Evolutionary conservation across 2,113 vertebrate species (phyloP).

Genomic region (Rostratula benghalensis): DNA sequence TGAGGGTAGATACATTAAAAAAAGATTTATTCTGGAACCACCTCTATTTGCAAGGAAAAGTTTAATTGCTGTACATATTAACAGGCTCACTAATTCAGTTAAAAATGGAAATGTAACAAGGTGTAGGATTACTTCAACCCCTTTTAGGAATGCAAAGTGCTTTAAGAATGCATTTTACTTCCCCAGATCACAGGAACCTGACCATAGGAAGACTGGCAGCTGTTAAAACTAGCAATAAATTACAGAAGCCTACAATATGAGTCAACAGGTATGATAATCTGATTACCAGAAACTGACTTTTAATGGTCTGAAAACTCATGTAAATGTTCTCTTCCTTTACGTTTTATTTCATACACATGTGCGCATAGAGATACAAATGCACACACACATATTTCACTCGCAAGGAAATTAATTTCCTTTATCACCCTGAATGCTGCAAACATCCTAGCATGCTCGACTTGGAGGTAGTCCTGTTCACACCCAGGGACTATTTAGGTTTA

Average conservation of each 20-base stretch:
- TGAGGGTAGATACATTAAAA: neutral
- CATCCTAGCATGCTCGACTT: neutral
- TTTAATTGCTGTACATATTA: constrained; percentile 31
- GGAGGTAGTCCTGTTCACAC: neutral
- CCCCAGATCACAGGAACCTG: neutral
- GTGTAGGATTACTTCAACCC: constrained; percentile 26
- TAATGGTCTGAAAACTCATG: neutral
- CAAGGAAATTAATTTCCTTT: neutral
- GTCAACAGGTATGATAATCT: neutral
- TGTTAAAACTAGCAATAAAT: constrained; percentile 19
- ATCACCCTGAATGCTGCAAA: neutral
- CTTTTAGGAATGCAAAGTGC: constrained; percentile 5
- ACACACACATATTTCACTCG: neutral
- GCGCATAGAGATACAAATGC: neutral
- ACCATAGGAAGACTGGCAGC: neutral
- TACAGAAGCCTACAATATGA: neutral
- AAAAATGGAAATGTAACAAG: constrained; percentile 48
- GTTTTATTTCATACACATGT: neutral
- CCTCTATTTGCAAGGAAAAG: constrained; percentile 4
- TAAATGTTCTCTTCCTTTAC: neutral
- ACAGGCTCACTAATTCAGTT: constrained; percentile 44
- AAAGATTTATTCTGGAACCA: neutral
- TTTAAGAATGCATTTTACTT: neutral
- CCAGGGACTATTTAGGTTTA: neutral
- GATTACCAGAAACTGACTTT: neutral